Percentiles rank a stretch among this genome's conserved stretches.
These are phyloP conservation scores for Helicoverpa zea DNA, from an alignment of 1,140 invertebrate species.

Conservation along the genomic window DNA sequence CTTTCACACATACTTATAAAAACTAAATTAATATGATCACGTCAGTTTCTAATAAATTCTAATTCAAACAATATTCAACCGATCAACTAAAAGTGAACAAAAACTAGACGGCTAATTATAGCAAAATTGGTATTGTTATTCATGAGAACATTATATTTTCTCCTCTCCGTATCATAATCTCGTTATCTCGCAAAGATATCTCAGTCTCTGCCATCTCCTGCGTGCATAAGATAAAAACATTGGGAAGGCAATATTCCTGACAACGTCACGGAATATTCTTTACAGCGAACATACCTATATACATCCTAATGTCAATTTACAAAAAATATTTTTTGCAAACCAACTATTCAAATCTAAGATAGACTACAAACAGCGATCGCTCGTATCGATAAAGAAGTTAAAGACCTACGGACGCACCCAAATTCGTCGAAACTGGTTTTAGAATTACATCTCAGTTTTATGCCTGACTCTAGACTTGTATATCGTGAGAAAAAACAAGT, in stretches of 20 bases:
- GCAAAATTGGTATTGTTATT: constrained; percentile 27
- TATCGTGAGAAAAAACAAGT: too few species aligned
- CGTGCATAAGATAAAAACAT: constrained; percentile 25
- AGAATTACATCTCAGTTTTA: too few species aligned
- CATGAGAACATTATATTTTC: constrained; percentile 47
- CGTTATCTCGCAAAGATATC: constrained; percentile 42
- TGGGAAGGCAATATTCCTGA: neutral
- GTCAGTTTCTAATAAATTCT: neutral
- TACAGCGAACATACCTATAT: neutral
- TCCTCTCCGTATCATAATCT: constrained; percentile 41
- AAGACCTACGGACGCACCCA: too few species aligned
- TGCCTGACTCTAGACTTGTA: too few species aligned
- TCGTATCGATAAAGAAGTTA: too few species aligned
- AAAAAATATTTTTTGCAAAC: too few species aligned
- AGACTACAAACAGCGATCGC: too few species aligned
- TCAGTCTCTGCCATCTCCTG: constrained; percentile 14
- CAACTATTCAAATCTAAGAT: too few species aligned
- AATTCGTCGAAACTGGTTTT: too few species aligned
- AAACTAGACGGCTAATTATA: neutral
- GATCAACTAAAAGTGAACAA: neutral
- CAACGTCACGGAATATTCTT: constrained; percentile 15
- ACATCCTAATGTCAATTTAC: too few species aligned
- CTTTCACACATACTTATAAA: neutral
- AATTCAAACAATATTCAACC: neutral
- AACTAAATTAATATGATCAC: too few species aligned